These are phyloP conservation scores for Gobionotothen gibberifrons DNA, from an alignment of 2,797 vertebrate genomes.

Conservation along the genomic window DNA sequence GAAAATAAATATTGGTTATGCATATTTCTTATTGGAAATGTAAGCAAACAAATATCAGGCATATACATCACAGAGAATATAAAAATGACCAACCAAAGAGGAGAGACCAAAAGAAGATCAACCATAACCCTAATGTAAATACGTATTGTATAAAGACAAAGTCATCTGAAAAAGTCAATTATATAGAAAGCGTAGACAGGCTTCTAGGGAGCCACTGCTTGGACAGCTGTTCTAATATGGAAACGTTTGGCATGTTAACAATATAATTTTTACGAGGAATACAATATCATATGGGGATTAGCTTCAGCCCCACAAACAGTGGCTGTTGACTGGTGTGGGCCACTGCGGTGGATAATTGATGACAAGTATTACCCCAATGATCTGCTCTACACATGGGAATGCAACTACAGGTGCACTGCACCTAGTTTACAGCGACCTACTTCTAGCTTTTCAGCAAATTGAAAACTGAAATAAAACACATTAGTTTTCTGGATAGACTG, in stretches of 20 bases:
- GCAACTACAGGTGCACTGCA: slow-evolving; percentile 37
- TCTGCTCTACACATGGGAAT: slow-evolving; percentile 45
- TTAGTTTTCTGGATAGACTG: slow-evolving; percentile 18
- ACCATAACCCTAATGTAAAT: background rate
- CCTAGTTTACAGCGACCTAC: slow-evolving; percentile 48
- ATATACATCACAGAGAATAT: background rate
- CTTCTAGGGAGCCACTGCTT: background rate
- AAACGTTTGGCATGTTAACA: slow-evolving; percentile 24
- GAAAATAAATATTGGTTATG: slow-evolving; percentile 15
- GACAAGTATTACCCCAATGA: slow-evolving; percentile 45
- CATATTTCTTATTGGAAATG: slow-evolving; percentile 5
- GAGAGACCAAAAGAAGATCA: background rate
- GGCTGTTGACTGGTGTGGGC: slow-evolving; percentile 26
- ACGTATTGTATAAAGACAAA: background rate
- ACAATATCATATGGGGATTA: slow-evolving; percentile 25
- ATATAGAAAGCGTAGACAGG: background rate
- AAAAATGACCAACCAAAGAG: background rate
- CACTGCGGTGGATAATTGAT: slow-evolving; percentile 54
- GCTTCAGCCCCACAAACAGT: slow-evolving; percentile 23
- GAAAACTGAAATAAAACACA: slow-evolving; percentile 35
- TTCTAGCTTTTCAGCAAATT: slow-evolving; percentile 36
- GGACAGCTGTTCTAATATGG: background rate
- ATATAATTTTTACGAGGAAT: slow-evolving; percentile 26
- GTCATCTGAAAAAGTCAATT: background rate
- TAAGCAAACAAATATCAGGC: slow-evolving; percentile 6